Base-by-base conservation (phyloP, 2,888 invertebrate genomes). In the Argyresthia goedartella region DNA sequence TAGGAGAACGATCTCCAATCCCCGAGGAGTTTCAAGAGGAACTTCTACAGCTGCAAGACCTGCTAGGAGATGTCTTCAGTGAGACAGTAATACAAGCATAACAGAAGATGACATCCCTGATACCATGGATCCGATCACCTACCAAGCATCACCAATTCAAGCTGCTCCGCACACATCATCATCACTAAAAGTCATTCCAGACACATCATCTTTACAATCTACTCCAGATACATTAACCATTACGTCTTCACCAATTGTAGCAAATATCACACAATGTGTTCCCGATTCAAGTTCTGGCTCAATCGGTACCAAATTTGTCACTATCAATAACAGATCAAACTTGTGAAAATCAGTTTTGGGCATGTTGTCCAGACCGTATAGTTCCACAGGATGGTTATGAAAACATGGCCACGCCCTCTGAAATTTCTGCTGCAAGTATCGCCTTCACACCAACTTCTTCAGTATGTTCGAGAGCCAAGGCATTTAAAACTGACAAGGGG, bases 1-100 rank as follows among this genome's bases (percentile, higher is more conserved):
- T 14, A 49, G 35, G 49, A 49, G 49, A 49, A 49, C 36, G 10
- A 14, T 49, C 49, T 8, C 49, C 49, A 13, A 10, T 49, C 10
- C 49, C 49, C 14, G 49, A 11, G 8, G 49, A 14, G n/a, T 35
- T 49, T 49, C 35, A 49, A 49, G 49, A 49, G n/a, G 36, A 49
- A 14, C 36, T 49, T 11, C 6, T 49, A 36, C 49, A 49, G 36
- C 15, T 49, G 36, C n/a, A 49, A 49, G 49, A 49, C 35, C 33
- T 47, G 47, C 33, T 47, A 25, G 25, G 47, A 47, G 47, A 47
- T 13, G 4, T 47, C 10, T 49, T 47, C 16, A 13, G 9, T 47
- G 25, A n/a, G 46, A 33, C 15, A 33, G 15, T 44, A 14, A 9
- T 13, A 44, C n/a, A 2, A 44, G 44, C 44, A 4, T 44, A 25